These are phyloP conservation scores for Agriotes lineatus DNA, from an alignment of 2,888 invertebrate species.

Conservation along the genomic window DNA sequence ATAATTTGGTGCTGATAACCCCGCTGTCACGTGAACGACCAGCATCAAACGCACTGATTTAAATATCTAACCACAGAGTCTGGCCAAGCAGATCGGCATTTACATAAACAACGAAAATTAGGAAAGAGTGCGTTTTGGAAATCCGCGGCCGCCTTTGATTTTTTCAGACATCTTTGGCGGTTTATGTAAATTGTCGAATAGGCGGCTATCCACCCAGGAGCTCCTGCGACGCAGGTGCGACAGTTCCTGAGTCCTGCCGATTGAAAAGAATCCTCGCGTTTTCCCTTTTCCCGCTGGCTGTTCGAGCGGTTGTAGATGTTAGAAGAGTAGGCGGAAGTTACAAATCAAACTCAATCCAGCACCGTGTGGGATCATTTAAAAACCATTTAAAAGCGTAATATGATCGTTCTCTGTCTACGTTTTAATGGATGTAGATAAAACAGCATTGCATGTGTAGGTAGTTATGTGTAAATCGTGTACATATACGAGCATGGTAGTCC, in stretches of 20 bases:
- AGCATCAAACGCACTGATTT: slow-evolving; percentile 44
- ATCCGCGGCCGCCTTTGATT: slow-evolving; percentile 33
- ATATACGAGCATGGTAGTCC: not conserved
- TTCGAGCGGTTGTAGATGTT: slow-evolving; percentile 4
- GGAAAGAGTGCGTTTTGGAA: slow-evolving; percentile 26
- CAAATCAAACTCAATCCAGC: slow-evolving; percentile 11
- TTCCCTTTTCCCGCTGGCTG: slow-evolving; percentile 14
- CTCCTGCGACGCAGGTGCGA: slow-evolving; percentile 2
- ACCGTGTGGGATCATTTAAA: slow-evolving; percentile 20
- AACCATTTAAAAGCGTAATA: slow-evolving; percentile 16
- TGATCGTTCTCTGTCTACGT: slow-evolving; percentile 8
- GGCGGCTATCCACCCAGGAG: not conserved
- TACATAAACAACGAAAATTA: slow-evolving; percentile 43
- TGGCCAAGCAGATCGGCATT: slow-evolving; percentile 40
- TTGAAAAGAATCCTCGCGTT: slow-evolving; percentile 11
- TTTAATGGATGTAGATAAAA: slow-evolving; percentile 6
- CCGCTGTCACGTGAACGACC: slow-evolving; percentile 39
- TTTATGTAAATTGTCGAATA: slow-evolving; percentile 29
- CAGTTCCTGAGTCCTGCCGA: not conserved
- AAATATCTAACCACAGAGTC: slow-evolving; percentile 52
- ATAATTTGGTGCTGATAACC: slow-evolving; percentile 32
- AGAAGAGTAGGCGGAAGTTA: slow-evolving; percentile 17
- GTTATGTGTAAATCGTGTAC: not conserved
- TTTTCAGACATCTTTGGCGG: slow-evolving; percentile 11
- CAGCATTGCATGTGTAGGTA: not conserved